Base-by-base conservation (phyloP, 2,888 invertebrate genomes). In the Leptinotarsa rubiginosa region DNA sequence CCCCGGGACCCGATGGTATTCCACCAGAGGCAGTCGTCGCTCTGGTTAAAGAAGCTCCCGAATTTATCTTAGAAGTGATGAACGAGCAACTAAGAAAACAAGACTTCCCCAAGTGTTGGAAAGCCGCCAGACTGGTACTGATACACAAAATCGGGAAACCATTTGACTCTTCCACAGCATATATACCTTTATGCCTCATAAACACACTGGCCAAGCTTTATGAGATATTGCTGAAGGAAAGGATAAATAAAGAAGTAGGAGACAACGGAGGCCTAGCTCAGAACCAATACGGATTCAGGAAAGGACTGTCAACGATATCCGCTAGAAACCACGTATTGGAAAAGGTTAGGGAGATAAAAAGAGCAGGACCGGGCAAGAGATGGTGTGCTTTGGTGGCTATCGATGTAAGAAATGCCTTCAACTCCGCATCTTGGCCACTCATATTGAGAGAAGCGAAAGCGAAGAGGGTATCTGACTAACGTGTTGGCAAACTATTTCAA, bases 31-130 rank as follows among this genome's bases (percentile, higher is more conserved):
- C 49, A 12, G 49, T 16, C 12, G 16, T 16, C 12, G 16, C 49
- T 16, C 16, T 15, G 1, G 49, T 49, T 49, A 12, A 49, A 15
- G 49, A 49, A 49, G 15, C 49, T 12, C 49, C 16, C 16, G 12
- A 49, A 49, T 49, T 15, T 49, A 10, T 69, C 1, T 3, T 47
- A 20, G n/a, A 18, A 41, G 20, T 70, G 1, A 47, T 70, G 41
- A 76, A 76, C 41, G 41, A n/a, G 1, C 7, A 67, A n/a, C 22
- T 76, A 12, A 50, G 50, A 15, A 15, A 15, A 7, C 64, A 70
- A 47, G 5, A 49, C 7, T 76, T 76, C 16, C 69, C 74, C 22
- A 52, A 65, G 22, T 16, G 18, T 16, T 75, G 70, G 68, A 77
- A 77, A 20, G 54, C 31, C 16, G 70, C 72, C 7, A 74, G 67